Evolutionary conservation across 1,140 invertebrate genomes (phyloP), one percentile per base, ranked within the genome.

Genomic region (Meloidogyne exigua): DNA sequence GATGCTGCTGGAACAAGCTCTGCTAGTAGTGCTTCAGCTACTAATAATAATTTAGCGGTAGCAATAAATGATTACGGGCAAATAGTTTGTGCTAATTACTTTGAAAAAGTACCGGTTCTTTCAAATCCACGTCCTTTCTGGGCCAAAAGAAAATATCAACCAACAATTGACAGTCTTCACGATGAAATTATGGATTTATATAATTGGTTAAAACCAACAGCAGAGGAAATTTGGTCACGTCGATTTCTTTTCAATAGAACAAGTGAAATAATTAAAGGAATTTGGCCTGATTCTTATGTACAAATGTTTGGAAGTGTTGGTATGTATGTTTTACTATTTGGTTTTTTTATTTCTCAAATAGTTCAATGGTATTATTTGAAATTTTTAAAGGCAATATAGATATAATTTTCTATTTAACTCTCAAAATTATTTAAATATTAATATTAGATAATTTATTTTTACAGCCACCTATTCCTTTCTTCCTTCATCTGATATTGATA

Each of bases 181-280:
- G 82, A 84, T 26, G 82, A 84, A 75, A 75, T 84, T 63, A 63
- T 83, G n/a, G 83, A 84, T 57, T 32, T 83, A 18, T 83, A 78
- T 68, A 72, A 76, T 21, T 84, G 82, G 81, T 26, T 84, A 62
- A 78, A 78, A 63, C 83, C 83, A 1, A 79, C 78, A 15, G 68
- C 72, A 63, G 72, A 81, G n/a, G 83, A 84, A 42, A 74, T 63
- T 13, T 67, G 44, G 18, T 28, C 21, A 10, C 63, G 64, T 28
- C 25, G 36, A 18, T 25, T 62, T 10, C 28, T 73, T 28, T 73
- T 57, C 44, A 73, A 73, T 21, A 73, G 39, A 64, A 73, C 65
- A 28, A 65, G 72, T 21, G 39, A 23, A 13, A 57, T 73, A 42
- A 42, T 73, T 62, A 36, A 62, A 42, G 39, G 49, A 18, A 49